Evolutionary conservation across 2,113 vertebrate species (phyloP).

Genomic region (Phyllopteryx taeniolatus): DNA sequence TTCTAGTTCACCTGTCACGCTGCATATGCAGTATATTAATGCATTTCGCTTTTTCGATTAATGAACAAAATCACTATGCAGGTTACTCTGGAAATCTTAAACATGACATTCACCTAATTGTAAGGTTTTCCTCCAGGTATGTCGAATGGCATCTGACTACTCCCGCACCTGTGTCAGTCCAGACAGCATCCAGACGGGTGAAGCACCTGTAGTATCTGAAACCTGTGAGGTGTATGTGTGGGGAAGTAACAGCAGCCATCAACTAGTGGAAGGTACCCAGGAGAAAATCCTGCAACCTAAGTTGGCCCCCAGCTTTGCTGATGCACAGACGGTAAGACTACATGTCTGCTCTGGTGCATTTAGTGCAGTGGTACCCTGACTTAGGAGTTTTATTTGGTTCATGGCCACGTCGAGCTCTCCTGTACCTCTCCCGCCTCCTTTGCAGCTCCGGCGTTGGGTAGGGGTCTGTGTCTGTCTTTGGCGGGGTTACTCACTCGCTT

Average conservation of each 20-base stretch:
- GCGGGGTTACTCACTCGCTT: not conserved
- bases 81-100: not conserved
- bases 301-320: slow-evolving; percentile 75
- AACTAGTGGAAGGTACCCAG: slow-evolving; percentile 79
- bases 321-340: slow-evolving; percentile 75
- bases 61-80: not conserved
- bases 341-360: not conserved
- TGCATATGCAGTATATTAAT: not conserved
- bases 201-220: slow-evolving; percentile 87
- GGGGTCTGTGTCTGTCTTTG: not conserved
- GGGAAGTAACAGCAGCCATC: slow-evolving; percentile 83
- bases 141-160: slow-evolving; percentile 89
- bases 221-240: slow-evolving; percentile 92
- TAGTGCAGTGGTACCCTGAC: not conserved
- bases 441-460: not conserved
- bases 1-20: not conserved
- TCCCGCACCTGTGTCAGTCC: slow-evolving; percentile 93
- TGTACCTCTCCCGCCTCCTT: not conserved
- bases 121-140: slow-evolving; percentile 70
- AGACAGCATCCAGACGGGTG: slow-evolving; percentile 91
- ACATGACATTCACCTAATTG: not conserved
- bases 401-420: no score
- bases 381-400: not conserved
- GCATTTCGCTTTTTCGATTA: not conserved
- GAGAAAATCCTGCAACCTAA: slow-evolving; percentile 83